Evolutionary conservation across 2,113 vertebrate genomes (phyloP).

Genomic region (Serilophus lunatus): DNA sequence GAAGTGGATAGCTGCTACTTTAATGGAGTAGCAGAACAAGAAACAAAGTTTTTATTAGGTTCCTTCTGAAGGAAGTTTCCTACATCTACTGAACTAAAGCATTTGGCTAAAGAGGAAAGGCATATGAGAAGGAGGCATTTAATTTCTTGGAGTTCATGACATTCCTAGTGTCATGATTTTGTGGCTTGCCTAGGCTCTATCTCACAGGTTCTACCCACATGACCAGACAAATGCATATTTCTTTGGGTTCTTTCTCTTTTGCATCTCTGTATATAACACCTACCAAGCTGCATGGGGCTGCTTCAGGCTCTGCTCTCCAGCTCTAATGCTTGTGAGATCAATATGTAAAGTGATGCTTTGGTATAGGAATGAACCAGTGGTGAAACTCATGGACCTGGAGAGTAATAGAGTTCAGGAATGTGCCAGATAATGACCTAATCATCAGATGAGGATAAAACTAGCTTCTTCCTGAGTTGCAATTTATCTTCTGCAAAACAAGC

Average conservation of each 20-base stretch:
- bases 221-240: not conserved
- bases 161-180: not conserved
- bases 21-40: not conserved
- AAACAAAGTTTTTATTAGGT: not conserved
- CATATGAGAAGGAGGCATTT: not conserved
- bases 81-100: not conserved
- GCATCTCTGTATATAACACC: not conserved
- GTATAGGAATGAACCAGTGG: not conserved
- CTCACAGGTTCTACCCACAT: not conserved
- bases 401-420: not conserved
- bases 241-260: not conserved
- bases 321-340: not conserved
- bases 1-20: not conserved
- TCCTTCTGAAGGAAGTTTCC: not conserved
- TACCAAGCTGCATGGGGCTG: not conserved
- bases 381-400: not conserved
- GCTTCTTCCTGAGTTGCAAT: not conserved
- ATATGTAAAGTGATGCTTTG: not conserved
- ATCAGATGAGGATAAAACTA: not conserved
- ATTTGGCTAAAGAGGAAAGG: not conserved
- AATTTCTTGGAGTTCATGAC: not conserved
- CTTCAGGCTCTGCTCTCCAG: not conserved
- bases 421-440: not conserved
- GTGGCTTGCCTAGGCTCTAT: not conserved
- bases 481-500: not conserved